phyloP scores from a whole-genome alignment of 2,888 invertebrate species.

The Hemicrepidius hirtus region DNA sequence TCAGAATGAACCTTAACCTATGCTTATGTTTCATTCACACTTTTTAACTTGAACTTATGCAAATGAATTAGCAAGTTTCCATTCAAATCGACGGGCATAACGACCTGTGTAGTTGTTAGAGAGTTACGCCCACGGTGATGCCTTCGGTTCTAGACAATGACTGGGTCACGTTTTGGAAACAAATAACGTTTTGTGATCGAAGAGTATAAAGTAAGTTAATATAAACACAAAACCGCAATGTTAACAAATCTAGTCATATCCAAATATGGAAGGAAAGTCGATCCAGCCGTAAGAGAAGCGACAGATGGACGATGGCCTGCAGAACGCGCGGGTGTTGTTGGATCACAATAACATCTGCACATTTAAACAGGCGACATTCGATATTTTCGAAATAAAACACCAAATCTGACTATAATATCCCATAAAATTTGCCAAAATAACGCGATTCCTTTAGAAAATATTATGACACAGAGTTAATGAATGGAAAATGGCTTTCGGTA shows the following conservation, averaged over 20 bases:
- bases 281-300: constrained; percentile 49
- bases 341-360: constrained; percentile 50
- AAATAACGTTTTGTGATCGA: constrained; percentile 50
- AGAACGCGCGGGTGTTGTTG: constrained; percentile 49
- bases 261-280: constrained; percentile 57
- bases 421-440: constrained; percentile 38
- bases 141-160: constrained; percentile 45
- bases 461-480: constrained; percentile 44
- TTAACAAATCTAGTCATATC: constrained; percentile 56
- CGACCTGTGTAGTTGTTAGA: constrained; percentile 37
- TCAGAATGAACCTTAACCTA: constrained; percentile 48
- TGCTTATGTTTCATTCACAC: constrained; percentile 48
- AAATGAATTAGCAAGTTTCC: constrained; percentile 53
- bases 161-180: constrained; percentile 49
- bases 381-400: constrained; percentile 46
- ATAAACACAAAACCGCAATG: constrained; percentile 56
- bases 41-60: constrained; percentile 49
- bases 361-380: constrained; percentile 43
- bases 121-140: constrained; percentile 45
- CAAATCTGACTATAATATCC: constrained; percentile 32
- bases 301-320: constrained; percentile 55
- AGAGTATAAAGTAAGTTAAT: constrained; percentile 55
- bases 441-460: constrained; percentile 41
- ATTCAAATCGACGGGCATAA: constrained; percentile 50
- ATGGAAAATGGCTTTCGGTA: constrained; percentile 36